Percentiles rank a stretch among this genome's conserved stretches.
Evolutionary conservation across 2,113 vertebrate species (phyloP).

Genomic region (Cyprinodon brontotheroides): DNA sequence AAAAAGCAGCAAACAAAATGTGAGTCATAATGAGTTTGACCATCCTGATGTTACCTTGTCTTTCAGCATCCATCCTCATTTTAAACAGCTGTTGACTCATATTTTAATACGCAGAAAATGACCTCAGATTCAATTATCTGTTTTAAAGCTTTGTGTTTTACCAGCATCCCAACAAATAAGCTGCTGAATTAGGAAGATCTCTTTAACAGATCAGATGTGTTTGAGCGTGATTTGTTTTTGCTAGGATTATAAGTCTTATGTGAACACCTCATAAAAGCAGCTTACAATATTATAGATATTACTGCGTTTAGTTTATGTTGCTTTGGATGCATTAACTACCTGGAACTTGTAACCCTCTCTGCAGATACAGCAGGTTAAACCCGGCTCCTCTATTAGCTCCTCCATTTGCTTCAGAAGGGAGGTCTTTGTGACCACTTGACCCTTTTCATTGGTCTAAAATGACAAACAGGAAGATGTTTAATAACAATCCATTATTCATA

Average conservation of each 20-base stretch:
- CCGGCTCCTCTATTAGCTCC: constrained; percentile 97
- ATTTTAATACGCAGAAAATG: too few relatives aligned
- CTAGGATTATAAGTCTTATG: neutral
- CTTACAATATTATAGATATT: neutral
- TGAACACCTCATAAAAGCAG: neutral
- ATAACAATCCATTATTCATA: neutral
- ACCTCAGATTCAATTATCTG: too few relatives aligned
- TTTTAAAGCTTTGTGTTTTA: neutral
- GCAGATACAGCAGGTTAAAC: constrained; percentile 98
- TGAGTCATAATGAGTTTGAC: too few relatives aligned
- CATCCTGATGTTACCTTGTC: too few relatives aligned
- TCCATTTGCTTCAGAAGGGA: constrained; percentile 98
- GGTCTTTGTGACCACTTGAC: constrained; percentile 98
- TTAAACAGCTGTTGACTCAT: too few relatives aligned
- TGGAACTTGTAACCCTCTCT: constrained; percentile 99
- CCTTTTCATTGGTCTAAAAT: constrained; percentile 95
- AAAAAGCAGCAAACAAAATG: too few relatives aligned
- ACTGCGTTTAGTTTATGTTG: neutral
- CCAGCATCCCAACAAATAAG: neutral
- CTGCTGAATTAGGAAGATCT: neutral
- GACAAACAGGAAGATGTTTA: constrained; percentile 18
- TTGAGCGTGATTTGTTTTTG: neutral
- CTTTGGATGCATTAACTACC: constrained; percentile 73
- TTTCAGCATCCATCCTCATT: too few relatives aligned
- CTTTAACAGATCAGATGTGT: neutral